Conservation (phyloP, 2,797 vertebrate genomes). For the Myotis planiceps region DNA sequence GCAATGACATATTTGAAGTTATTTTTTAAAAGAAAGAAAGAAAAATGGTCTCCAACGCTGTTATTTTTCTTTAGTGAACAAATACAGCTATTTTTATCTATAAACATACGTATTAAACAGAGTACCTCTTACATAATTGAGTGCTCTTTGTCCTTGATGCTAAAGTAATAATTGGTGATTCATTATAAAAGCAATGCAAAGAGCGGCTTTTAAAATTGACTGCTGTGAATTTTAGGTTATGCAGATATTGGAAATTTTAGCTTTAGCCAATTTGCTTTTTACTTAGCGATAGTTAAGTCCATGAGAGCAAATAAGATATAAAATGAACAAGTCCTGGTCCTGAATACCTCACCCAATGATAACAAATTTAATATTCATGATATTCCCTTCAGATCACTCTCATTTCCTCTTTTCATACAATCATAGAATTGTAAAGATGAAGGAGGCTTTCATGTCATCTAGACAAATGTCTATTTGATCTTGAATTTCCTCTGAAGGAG, state of each 20-base stretch:
- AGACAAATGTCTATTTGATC: not conserved
- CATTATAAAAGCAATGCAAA: not conserved
- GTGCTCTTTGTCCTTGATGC: not conserved
- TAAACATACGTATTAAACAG: not conserved
- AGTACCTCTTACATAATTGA: not conserved
- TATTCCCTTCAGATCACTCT: not conserved
- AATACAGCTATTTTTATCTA: not conserved
- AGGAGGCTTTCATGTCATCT: not conserved
- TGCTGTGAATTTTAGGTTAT: not conserved
- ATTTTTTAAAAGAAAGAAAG: not conserved
- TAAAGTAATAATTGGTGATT: constrained; percentile 7
- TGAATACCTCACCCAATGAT: not conserved
- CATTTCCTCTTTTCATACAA: not conserved
- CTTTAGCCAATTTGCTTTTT: not conserved
- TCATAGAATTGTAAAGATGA: not conserved
- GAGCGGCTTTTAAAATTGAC: constrained; percentile 13
- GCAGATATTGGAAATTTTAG: not conserved
- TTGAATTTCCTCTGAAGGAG: not conserved
- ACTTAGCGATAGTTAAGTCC: not conserved
- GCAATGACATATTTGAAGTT: not conserved
- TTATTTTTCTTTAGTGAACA: not conserved
- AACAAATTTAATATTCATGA: not conserved
- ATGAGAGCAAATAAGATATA: not conserved
- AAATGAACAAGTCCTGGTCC: not conserved
- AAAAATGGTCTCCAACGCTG: not conserved